Conservation (phyloP, 1,140 invertebrate species). For the Neotoxoptera formosana region DNA sequence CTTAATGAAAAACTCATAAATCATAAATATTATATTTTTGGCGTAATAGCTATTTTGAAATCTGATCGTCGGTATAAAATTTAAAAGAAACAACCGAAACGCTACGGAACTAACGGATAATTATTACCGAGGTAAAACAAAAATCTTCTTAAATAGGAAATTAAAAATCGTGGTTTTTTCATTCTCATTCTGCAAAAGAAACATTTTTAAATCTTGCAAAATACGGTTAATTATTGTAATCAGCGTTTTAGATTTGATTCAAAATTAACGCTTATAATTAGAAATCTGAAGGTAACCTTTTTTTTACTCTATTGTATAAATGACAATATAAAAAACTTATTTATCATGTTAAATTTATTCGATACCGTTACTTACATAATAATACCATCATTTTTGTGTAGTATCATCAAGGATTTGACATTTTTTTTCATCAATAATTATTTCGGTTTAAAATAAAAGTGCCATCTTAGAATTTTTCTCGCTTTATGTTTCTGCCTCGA, state of each 20-base stretch:
- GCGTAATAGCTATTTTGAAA: neutral
- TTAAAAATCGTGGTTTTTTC: neutral
- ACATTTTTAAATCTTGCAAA: neutral
- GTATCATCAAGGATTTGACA: neutral
- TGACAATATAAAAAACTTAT: neutral
- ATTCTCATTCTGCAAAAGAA: neutral
- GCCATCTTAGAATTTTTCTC: neutral
- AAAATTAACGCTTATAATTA: neutral
- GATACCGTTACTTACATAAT: neutral
- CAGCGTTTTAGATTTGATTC: neutral
- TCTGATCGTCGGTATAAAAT: neutral
- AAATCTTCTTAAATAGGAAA: neutral
- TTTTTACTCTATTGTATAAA: neutral
- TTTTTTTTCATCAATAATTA: neutral
- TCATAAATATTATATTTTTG: neutral
- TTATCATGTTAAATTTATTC: neutral
- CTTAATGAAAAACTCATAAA: slow-evolving; percentile 9
- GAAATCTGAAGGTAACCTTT: neutral
- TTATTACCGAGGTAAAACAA: neutral
- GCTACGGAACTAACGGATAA: neutral
- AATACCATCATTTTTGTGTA: neutral
- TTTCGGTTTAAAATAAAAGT: neutral
- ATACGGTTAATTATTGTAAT: neutral
- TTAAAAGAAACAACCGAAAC: neutral
- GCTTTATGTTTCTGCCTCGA: neutral